These are phyloP conservation scores for Caenorhabditis plicata DNA, from an alignment of 2,888 invertebrate genomes.

Conservation along the genomic window DNA sequence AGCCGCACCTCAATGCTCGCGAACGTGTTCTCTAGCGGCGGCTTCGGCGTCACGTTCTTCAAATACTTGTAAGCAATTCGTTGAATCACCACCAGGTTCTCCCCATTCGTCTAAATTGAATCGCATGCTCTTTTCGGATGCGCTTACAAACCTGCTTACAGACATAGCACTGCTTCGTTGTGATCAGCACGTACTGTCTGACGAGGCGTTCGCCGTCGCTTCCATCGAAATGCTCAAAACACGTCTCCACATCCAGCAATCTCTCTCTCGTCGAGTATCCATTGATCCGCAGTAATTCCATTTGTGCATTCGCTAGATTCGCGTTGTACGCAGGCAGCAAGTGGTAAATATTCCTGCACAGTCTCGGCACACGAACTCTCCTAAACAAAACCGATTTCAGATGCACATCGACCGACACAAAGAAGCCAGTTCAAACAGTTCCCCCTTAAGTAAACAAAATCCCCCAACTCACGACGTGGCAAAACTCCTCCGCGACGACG, in stretches of 20 bases:
- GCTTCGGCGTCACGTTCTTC: conserved; percentile 29
- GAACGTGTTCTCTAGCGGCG: conserved; percentile 38
- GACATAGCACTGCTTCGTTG: conserved; percentile 58
- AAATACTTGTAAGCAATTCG: conserved; percentile 53
- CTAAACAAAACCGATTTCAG: conserved; percentile 7
- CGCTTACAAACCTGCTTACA: conserved; percentile 35
- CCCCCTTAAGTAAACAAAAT: not conserved
- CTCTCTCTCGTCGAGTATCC: conserved; percentile 53
- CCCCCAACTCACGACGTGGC: conserved; percentile 9
- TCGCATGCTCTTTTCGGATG: conserved; percentile 4
- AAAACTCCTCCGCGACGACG: conserved; percentile 18
- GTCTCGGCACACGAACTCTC: conserved; percentile 38
- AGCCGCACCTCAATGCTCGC: conserved; percentile 38
- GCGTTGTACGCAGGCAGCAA: conserved; percentile 51
- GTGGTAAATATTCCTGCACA: conserved; percentile 45
- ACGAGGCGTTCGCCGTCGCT: conserved; percentile 17
- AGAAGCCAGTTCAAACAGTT: not conserved
- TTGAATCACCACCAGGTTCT: conserved; percentile 49
- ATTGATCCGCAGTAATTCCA: conserved; percentile 58
- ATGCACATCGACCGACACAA: too few relatives aligned
- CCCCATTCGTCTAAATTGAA: conserved; percentile 40
- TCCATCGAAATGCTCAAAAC: conserved; percentile 43
- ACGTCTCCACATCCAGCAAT: conserved; percentile 52
- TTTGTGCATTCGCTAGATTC: conserved; percentile 56
- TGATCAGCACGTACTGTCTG: conserved; percentile 56